Conservation (phyloP, 2,888 invertebrate genomes). For the Platycnemis pennipes region DNA sequence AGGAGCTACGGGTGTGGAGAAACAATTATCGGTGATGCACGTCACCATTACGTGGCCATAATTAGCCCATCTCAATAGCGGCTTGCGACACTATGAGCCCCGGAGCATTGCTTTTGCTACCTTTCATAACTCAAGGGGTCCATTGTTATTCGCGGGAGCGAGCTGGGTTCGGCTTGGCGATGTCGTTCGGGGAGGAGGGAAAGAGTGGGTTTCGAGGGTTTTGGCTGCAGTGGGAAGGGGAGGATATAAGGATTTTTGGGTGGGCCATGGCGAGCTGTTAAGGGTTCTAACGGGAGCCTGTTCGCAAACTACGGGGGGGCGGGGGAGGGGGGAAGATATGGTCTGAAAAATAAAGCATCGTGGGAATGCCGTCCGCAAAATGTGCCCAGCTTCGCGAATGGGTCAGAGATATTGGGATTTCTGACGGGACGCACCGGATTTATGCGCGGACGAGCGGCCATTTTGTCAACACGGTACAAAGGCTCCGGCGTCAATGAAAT, state of each 20-base stretch:
- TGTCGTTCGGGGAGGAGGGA: no score
- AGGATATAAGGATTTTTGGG: background rate
- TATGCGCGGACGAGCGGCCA: constrained; percentile 44
- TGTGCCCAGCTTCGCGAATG: constrained; percentile 6
- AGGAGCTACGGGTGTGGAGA: background rate
- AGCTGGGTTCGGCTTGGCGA: background rate
- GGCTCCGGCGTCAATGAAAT: background rate
- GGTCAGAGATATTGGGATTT: constrained; percentile 34
- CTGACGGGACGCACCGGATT: background rate
- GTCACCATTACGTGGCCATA: background rate
- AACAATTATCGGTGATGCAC: constrained; percentile 36
- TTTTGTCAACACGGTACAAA: background rate
- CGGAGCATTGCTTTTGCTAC: constrained; percentile 1
- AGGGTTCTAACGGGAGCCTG: background rate
- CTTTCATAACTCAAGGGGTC: constrained; percentile 42
- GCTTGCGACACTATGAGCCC: constrained; percentile 43
- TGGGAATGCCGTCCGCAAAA: background rate
- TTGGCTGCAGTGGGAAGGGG: background rate
- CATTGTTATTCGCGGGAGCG: constrained; percentile 1
- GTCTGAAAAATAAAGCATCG: background rate
- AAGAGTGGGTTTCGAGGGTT: background rate
- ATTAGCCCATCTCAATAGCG: constrained; percentile 54
- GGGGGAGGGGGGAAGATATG: background rate
- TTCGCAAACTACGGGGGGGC: background rate
- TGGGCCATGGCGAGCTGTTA: no score